Evolutionary conservation across 2,888 invertebrate genomes (phyloP).

Genomic region (Ormyrus labotus): DNA sequence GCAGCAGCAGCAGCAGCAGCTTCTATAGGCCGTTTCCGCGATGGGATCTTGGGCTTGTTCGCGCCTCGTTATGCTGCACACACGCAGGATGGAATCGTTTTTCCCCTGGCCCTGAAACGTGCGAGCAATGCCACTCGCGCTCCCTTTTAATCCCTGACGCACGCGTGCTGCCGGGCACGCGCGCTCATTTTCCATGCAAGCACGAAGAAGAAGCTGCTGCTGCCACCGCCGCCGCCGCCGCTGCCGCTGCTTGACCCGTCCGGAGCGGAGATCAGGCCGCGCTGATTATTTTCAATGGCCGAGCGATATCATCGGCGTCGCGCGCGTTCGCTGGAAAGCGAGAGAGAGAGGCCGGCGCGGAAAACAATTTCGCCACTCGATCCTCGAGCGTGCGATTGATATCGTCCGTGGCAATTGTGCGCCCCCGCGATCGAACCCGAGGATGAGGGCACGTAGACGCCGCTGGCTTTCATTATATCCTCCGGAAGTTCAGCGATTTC

Average conservation of each 20-base stretch:
- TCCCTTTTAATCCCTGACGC: slow-evolving; percentile 42
- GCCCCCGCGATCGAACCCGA: slow-evolving; percentile 4
- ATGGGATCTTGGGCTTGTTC: slow-evolving; percentile 47
- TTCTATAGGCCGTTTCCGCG: slow-evolving; percentile 31
- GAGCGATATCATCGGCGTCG: slow-evolving; percentile 64
- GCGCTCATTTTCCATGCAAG: slow-evolving; percentile 36
- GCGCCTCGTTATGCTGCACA: slow-evolving; percentile 49
- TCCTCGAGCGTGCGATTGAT: slow-evolving; percentile 60
- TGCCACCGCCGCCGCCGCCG: slow-evolving; percentile 43
- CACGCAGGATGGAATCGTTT: slow-evolving; percentile 39
- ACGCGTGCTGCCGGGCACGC: slow-evolving; percentile 15
- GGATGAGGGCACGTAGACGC: slow-evolving; percentile 42
- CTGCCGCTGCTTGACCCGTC: slow-evolving; percentile 61
- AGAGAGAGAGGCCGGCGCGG: slow-evolving; percentile 46
- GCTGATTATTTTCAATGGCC: slow-evolving; percentile 67
- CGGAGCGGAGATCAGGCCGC: slow-evolving; percentile 60
- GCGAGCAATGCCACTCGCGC: slow-evolving; percentile 2
- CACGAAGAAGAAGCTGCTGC: background rate
- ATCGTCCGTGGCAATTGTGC: slow-evolving; percentile 47
- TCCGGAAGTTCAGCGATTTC: slow-evolving; percentile 54
- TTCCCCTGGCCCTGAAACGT: slow-evolving; percentile 9
- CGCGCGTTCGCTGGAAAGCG: slow-evolving; percentile 60
- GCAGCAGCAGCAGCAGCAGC: background rate
- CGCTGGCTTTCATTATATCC: slow-evolving; percentile 54
- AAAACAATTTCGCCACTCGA: slow-evolving; percentile 63